Base-by-base conservation (phyloP, 2,113 vertebrate genomes). In the Capreolus pygargus region DNA sequence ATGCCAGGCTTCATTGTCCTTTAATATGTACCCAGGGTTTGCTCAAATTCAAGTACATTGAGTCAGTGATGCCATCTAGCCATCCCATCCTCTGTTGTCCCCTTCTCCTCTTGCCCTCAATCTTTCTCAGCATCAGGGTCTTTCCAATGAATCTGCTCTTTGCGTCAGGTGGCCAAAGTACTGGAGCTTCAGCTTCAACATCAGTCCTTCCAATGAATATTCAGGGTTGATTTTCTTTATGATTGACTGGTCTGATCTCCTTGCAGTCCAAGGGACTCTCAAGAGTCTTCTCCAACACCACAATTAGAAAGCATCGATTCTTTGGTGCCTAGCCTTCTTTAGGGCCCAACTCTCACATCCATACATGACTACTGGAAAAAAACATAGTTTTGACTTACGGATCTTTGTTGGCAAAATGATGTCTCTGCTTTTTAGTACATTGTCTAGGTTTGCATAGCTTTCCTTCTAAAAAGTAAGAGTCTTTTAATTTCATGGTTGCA, bases 91-190 rank as follows among this genome's bases (percentile, higher is more conserved):
- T 76, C 39, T 76, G 39, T 43, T 1, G 0, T 43, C 70, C 23
- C 23, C 70, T 76, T 76, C 70, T 76, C 23, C 39, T 76, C 39
- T 4, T 43, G 23, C 70, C 39, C 3, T 76, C 70, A 43, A 2
- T 76, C 70, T 76, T 76, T 43, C 70, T 33, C 23, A 76, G 12
- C 23, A 76, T 43, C 39, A 43, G 23, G 39, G 12, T 27, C 39
- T 76, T 76, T 43, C 36, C 36, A 43, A 1, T 43, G 12, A 76
- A 33, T 76, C 39, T 14, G 70, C 39, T 76, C 39, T 76, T 43
- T 0, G 1, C 0, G 0, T 43, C 21, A 76, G 70, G 12, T 27
- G 39, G 70, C 70, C 70, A 43, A 14, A 76, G 36, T 4, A 76
- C 1, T 43, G 36, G 39, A 76, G 6, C 70, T 43, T 76, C 39